These are phyloP conservation scores for Mongoloraphidia duomilia DNA, from an alignment of 2,888 invertebrate genomes.

Conservation along the genomic window DNA sequence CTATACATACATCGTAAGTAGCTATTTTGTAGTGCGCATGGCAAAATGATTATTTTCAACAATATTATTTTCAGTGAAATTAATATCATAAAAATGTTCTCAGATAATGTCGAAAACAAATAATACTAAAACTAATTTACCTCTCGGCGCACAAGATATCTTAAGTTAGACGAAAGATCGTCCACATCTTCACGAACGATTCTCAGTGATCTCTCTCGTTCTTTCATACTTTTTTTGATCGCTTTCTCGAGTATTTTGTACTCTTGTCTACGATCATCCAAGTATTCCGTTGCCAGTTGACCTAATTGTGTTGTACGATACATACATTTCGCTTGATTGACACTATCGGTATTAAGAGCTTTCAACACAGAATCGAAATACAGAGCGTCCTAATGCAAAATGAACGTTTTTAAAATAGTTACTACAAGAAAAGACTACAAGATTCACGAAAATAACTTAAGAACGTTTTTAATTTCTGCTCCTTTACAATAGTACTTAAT, in stretches of 20 bases:
- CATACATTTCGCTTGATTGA: constrained; percentile 44
- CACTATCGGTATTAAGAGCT: constrained; percentile 40
- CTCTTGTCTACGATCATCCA: constrained; percentile 45
- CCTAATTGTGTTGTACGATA: constrained; percentile 49
- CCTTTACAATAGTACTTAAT: too few relatives aligned
- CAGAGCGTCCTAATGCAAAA: constrained; percentile 38
- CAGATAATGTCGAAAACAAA: background rate
- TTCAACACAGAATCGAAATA: constrained; percentile 47
- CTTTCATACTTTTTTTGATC: constrained; percentile 47
- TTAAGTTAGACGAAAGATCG: constrained; percentile 29
- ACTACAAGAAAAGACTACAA: too few relatives aligned
- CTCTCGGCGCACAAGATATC: constrained; percentile 30
- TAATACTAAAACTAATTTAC: constrained; percentile 19
- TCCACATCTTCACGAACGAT: constrained; percentile 30
- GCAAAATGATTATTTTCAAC: too few relatives aligned
- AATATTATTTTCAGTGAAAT: too few relatives aligned
- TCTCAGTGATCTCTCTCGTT: constrained; percentile 40
- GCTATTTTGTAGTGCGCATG: too few relatives aligned
- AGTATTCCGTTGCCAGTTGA: constrained; percentile 49
- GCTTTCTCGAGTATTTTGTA: constrained; percentile 41
- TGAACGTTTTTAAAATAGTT: too few relatives aligned
- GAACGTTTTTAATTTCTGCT: too few relatives aligned
- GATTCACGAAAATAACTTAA: too few relatives aligned
- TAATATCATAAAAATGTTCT: too few relatives aligned
- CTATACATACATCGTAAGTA: too few relatives aligned